Percentiles rank a stretch among this genome's conserved stretches.
Conservation (phyloP, 2,888 invertebrate genomes). For the Plebejus anna region DNA sequence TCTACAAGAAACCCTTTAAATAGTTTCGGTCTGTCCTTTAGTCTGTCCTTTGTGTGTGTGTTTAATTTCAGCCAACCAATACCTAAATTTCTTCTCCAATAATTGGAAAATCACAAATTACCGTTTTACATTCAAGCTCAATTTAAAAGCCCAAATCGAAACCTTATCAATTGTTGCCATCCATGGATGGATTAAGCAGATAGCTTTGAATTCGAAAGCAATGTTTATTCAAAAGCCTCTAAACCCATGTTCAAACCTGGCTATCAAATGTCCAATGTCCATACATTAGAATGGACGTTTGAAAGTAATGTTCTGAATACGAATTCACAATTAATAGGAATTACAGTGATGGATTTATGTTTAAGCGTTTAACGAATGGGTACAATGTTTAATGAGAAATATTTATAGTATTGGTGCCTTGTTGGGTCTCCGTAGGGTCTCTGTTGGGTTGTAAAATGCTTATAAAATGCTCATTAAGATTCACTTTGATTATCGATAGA, state of each 20-base stretch:
- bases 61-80: too few relatives aligned
- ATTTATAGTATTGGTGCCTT: background rate
- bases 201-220: background rate
- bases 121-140: background rate
- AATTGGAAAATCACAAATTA: background rate
- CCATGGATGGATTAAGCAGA: background rate
- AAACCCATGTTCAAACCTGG: background rate
- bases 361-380: background rate
- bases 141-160: background rate
- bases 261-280: background rate
- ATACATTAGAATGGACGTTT: conserved; percentile 10
- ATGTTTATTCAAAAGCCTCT: conserved; percentile 6
- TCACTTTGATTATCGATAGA: background rate
- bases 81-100: background rate
- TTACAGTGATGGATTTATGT: background rate
- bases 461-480: too few relatives aligned
- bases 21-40: too few relatives aligned
- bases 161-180: background rate
- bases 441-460: background rate
- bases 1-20: too few relatives aligned
- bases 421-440: background rate
- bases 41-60: too few relatives aligned
- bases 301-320: conserved; percentile 6
- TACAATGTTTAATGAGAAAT: background rate
- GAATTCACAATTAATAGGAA: background rate